Percentiles rank a stretch among this genome's conserved stretches.
phyloP scores from a whole-genome alignment of 2,797 vertebrate species.

The Heliangelus exortis region DNA sequence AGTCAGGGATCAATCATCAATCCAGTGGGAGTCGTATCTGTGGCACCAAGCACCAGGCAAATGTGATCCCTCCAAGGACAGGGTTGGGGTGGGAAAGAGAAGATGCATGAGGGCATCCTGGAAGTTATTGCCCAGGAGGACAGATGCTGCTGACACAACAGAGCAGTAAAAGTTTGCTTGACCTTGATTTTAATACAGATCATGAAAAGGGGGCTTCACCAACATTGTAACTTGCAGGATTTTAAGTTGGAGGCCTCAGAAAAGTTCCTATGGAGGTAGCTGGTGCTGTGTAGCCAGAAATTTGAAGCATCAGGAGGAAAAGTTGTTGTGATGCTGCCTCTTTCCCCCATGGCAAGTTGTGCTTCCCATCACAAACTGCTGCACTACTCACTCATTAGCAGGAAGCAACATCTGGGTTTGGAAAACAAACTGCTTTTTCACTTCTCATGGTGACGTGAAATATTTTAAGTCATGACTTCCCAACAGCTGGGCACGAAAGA shows the following conservation, averaged over 20 bases:
- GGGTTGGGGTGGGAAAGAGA: not conserved
- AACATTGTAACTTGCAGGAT: not conserved
- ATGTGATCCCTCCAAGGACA: not conserved
- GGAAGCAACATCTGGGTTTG: not conserved
- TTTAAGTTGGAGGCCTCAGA: not conserved
- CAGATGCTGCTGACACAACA: rapidly evolving
- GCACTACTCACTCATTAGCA: not conserved
- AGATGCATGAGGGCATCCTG: not conserved
- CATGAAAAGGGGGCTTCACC: not conserved
- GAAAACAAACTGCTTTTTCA: not conserved
- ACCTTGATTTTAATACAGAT: not conserved
- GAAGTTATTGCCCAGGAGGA: not conserved
- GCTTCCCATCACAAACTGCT: not conserved
- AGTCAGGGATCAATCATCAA: not conserved
- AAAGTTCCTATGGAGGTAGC: not conserved
- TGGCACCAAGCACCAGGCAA: not conserved
- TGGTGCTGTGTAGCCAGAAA: not conserved
- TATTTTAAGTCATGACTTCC: not conserved
- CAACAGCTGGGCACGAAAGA: not conserved
- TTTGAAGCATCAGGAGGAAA: not conserved
- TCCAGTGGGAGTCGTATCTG: not conserved
- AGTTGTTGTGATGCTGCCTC: not conserved
- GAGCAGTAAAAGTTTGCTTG: not conserved
- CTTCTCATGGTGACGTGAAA: not conserved
- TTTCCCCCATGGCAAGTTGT: not conserved